Percentiles rank a stretch among this genome's conserved stretches.
These are phyloP conservation scores for Tichodroma muraria DNA, from an alignment of 2,113 vertebrate genomes.

Conservation along the genomic window DNA sequence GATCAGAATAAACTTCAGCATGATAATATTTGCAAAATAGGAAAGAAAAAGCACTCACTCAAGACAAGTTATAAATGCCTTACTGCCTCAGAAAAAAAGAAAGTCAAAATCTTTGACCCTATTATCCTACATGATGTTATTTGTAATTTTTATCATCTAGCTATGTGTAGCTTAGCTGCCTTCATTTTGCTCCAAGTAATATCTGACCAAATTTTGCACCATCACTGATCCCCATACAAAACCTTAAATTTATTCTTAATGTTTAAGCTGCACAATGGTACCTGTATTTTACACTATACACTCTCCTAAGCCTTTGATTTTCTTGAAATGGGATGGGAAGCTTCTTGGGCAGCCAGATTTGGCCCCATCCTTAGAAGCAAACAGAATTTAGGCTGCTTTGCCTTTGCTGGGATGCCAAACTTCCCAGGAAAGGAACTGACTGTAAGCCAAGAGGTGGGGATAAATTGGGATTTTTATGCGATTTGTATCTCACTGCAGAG, in stretches of 20 bases:
- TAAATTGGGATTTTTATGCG: neutral
- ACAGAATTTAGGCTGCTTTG: neutral
- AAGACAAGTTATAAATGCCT: neutral
- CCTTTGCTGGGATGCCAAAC: neutral
- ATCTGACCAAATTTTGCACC: neutral
- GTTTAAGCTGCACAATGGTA: neutral
- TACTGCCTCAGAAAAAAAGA: neutral
- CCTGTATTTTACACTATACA: neutral
- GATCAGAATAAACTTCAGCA: neutral
- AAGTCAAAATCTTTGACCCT: neutral
- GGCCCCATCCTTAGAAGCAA: neutral
- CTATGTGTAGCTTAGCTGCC: no score
- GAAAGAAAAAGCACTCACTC: neutral
- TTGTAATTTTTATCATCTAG: neutral
- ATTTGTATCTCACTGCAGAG: neutral
- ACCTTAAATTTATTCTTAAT: neutral
- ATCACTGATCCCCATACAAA: neutral
- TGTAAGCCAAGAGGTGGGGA: neutral
- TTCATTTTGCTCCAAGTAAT: neutral
- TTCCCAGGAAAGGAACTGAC: neutral
- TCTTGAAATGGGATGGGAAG: neutral
- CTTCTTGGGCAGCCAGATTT: neutral
- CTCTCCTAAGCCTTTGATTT: neutral
- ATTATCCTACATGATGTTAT: neutral
- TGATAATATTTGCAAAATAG: conserved; percentile 20